Percentiles rank a stretch among this genome's conserved stretches.
phyloP scores from a whole-genome alignment of 2,113 vertebrate species.

The Apistogramma diplotaenia region DNA sequence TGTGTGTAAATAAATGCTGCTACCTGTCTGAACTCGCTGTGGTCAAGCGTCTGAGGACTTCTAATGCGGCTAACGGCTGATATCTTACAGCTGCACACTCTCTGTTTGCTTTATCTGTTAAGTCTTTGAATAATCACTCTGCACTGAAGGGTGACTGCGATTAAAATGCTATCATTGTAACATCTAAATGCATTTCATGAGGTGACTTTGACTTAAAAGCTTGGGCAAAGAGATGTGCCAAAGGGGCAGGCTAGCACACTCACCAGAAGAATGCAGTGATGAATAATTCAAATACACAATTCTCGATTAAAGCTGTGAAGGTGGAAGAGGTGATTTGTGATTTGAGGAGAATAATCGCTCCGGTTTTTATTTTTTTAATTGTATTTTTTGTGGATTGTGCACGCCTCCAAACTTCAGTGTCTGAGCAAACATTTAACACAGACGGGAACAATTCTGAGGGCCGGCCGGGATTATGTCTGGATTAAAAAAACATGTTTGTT shows the following conservation, averaged over 20 bases:
- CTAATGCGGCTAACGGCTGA: not conserved
- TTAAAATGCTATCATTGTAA: slow-evolving; percentile 16
- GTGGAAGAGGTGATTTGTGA: slow-evolving; percentile 38
- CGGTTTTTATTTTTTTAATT: not conserved
- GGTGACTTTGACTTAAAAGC: slow-evolving; percentile 55
- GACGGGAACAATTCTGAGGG: not conserved
- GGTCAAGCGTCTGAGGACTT: not conserved
- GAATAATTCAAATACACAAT: slow-evolving; percentile 58
- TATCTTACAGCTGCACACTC: not conserved
- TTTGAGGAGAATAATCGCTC: slow-evolving; percentile 37
- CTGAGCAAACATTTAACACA: slow-evolving; percentile 6
- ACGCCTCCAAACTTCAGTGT: slow-evolving; percentile 1
- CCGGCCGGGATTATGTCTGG: not conserved
- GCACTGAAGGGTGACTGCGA: not conserved
- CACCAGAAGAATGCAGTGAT: not conserved
- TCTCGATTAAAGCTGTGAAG: slow-evolving; percentile 27
- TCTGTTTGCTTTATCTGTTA: not conserved
- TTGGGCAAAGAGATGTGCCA: slow-evolving; percentile 10
- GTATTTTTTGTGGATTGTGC: not conserved
- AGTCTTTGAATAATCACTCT: slow-evolving; percentile 5
- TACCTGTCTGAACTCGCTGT: not conserved
- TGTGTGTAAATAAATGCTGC: not conserved
- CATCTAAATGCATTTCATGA: slow-evolving; percentile 30
- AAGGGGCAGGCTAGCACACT: not conserved
- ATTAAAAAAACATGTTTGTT: not conserved